These are phyloP conservation scores for Protophormia terraenovae DNA, from an alignment of 2,888 invertebrate species.

Conservation along the genomic window DNA sequence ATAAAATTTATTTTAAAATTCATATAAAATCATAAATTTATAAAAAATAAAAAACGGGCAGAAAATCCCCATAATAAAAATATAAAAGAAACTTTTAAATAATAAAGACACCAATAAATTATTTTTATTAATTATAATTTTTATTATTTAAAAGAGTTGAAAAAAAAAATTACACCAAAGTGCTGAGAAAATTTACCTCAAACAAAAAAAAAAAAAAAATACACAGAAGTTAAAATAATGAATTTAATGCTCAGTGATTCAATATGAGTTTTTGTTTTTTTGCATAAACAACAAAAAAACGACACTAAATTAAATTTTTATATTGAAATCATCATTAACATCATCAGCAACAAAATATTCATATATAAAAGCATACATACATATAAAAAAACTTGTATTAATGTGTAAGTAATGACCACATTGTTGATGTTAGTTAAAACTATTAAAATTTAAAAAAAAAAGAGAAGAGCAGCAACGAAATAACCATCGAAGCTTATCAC, in stretches of 20 bases:
- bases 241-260: conserved; percentile 5
- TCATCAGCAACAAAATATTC: background rate
- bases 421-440: background rate
- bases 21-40: background rate
- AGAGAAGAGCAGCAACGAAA: background rate
- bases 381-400: background rate
- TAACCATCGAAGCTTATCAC: conserved; percentile 47
- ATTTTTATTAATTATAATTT: background rate
- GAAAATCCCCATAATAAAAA: background rate
- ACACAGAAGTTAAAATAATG: background rate
- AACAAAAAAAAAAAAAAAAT: background rate
- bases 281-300: background rate
- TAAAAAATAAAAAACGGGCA: background rate
- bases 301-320: conserved; percentile 2
- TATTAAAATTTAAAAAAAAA: background rate
- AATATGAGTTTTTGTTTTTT: background rate
- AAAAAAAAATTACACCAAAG: background rate
- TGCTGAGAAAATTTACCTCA: background rate
- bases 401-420: background rate
- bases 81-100: background rate
- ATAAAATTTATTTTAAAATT: too few relatives aligned
- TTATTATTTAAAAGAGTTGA: background rate
- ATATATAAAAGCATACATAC: background rate
- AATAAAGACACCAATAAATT: background rate
- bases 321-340: conserved; percentile 14